Conservation (phyloP, 2,888 invertebrate genomes). For the Agrypnus murinus region DNA sequence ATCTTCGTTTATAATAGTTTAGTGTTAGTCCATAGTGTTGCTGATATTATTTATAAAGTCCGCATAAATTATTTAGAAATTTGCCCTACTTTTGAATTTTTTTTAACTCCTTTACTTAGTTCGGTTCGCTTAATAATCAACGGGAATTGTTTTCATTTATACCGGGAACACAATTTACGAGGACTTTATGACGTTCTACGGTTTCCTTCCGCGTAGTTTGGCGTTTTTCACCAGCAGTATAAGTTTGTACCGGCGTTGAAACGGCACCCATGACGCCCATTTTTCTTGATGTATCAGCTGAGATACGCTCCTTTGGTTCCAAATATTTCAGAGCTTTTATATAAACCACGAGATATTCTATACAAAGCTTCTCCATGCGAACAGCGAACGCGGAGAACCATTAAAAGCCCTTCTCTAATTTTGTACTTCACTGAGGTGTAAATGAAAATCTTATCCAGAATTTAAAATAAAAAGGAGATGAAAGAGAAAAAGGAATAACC, state of each 20-base stretch:
- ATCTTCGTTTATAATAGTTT: slow-evolving; percentile 52
- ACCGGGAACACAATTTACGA: slow-evolving; percentile 39
- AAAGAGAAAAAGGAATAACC: neutral
- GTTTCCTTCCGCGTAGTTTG: slow-evolving; percentile 52
- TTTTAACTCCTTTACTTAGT: slow-evolving; percentile 8
- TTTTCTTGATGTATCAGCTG: slow-evolving; percentile 66
- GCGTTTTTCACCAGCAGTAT: slow-evolving; percentile 54
- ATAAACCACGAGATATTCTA: slow-evolving; percentile 57
- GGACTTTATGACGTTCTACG: slow-evolving; percentile 54
- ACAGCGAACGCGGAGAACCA: slow-evolving; percentile 32
- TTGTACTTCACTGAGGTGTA: slow-evolving; percentile 33
- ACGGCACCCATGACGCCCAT: slow-evolving; percentile 64
- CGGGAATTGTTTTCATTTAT: slow-evolving; percentile 41
- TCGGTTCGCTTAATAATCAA: slow-evolving; percentile 32
- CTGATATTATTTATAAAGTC: slow-evolving; percentile 33
- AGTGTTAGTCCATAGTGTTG: slow-evolving; percentile 44
- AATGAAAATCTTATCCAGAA: slow-evolving; percentile 33
- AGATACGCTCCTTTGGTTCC: slow-evolving; percentile 62
- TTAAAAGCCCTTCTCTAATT: slow-evolving; percentile 34
- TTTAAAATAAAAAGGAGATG: slow-evolving; percentile 27
- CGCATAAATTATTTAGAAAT: slow-evolving; percentile 20
- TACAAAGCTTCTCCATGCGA: slow-evolving; percentile 41
- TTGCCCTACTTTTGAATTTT: slow-evolving; percentile 16
- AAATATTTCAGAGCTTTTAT: slow-evolving; percentile 63
- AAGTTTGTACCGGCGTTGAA: slow-evolving; percentile 59